Evolutionary conservation across 1,140 invertebrate genomes (phyloP).

Genomic region (Brachionus paranguensis): DNA sequence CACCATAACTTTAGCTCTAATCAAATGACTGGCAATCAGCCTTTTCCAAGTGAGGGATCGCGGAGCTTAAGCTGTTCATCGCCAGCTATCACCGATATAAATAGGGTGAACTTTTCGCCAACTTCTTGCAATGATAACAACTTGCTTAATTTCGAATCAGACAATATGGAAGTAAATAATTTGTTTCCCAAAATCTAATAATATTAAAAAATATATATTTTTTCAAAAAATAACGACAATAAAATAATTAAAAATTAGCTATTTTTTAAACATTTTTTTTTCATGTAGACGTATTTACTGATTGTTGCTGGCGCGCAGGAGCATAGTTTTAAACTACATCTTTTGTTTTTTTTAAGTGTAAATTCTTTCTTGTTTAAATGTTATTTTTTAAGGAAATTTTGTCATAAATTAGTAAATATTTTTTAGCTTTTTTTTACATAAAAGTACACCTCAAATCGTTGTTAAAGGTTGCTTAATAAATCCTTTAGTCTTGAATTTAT

Average conservation of each 20-base stretch:
- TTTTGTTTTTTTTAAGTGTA: background rate
- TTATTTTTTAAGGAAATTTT: background rate
- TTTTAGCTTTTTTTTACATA: background rate
- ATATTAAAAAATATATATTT: background rate
- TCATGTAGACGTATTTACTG: background rate
- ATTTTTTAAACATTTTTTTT: background rate
- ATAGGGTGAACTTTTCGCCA: background rate
- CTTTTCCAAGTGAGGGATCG: background rate
- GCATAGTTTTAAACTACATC: background rate
- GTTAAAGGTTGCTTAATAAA: background rate
- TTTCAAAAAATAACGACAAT: background rate
- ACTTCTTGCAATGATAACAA: background rate
- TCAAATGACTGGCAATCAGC: background rate
- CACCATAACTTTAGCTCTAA: background rate
- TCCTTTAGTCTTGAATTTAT: background rate
- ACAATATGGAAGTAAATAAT: background rate
- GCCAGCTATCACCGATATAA: background rate
- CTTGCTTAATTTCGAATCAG: background rate
- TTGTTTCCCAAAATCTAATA: constrained; percentile 6
- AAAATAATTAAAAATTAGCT: background rate
- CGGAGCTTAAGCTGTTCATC: background rate
- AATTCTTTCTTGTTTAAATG: background rate
- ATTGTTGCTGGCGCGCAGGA: background rate
- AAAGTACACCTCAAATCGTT: background rate
- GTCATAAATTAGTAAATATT: background rate